These are phyloP conservation scores for Chrysodeixis includens DNA, from an alignment of 2,888 invertebrate species.

Conservation along the genomic window DNA sequence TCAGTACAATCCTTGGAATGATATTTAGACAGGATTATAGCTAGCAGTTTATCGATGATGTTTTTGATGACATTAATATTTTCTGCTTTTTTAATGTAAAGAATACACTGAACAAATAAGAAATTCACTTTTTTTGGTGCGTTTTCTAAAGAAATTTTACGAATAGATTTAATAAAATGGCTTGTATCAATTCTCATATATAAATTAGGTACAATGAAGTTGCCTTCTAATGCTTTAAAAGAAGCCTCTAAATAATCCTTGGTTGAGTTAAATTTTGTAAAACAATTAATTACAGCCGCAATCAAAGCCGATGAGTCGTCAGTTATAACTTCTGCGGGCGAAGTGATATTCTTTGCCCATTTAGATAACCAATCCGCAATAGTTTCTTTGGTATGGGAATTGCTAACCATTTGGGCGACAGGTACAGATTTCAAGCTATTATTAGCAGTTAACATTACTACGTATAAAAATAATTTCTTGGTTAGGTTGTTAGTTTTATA, in stretches of 20 bases:
- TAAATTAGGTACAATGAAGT: conserved; percentile 36
- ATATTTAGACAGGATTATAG: conserved; percentile 31
- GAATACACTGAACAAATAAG: conserved; percentile 35
- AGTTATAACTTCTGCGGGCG: conserved; percentile 37
- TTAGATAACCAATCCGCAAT: conserved; percentile 38
- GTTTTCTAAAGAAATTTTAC: conserved; percentile 33
- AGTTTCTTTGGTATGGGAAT: conserved; percentile 35
- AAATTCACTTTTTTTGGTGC: conserved; percentile 31
- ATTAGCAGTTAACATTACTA: conserved; percentile 35
- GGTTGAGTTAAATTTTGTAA: conserved; percentile 33
- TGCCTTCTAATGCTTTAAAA: conserved; percentile 37
- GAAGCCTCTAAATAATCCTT: conserved; percentile 40
- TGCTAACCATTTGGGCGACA: conserved; percentile 34
- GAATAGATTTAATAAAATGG: conserved; percentile 35
- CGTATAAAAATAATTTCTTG: conserved; percentile 37
- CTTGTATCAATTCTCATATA: conserved; percentile 36
- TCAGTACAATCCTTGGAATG: conserved; percentile 31
- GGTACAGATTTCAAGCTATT: conserved; percentile 35
- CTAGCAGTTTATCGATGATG: conserved; percentile 30
- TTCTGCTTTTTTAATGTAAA: conserved; percentile 34
- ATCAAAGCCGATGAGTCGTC: conserved; percentile 39
- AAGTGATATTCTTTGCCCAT: conserved; percentile 38
- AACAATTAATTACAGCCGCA: conserved; percentile 36
- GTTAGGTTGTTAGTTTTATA: conserved; percentile 33
- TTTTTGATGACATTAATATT: conserved; percentile 28